These are phyloP conservation scores for Arnoldichthys spilopterus DNA, from an alignment of 2,797 vertebrate species.

Conservation along the genomic window DNA sequence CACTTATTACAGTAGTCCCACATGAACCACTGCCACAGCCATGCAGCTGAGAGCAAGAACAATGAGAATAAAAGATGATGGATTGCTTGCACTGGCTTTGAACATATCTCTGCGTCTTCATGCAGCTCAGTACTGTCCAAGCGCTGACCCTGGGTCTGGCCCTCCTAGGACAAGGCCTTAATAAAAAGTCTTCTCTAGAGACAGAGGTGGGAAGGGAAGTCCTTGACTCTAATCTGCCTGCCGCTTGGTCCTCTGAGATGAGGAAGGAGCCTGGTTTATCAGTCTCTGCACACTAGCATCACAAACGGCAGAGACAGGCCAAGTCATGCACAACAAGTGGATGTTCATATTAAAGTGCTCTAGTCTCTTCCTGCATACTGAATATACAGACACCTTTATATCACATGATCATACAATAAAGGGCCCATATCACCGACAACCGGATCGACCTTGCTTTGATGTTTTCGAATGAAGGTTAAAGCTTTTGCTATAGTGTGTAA, in stretches of 20 bases:
- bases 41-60: constrained; percentile 26
- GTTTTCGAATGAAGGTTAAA: no score
- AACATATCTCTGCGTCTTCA: constrained; percentile 24
- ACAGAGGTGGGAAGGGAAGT: background rate
- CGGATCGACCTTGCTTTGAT: background rate
- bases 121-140: constrained; percentile 11
- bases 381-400: background rate
- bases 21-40: constrained; percentile 14
- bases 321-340: constrained; percentile 18
- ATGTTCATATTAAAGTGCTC: background rate
- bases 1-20: constrained; percentile 26
- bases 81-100: constrained; percentile 31
- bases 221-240: constrained; percentile 30
- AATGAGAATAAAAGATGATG: constrained; percentile 48
- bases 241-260: constrained; percentile 21
- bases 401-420: background rate
- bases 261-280: constrained; percentile 14
- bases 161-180: constrained; percentile 7
- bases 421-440: background rate
- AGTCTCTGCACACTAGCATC: constrained; percentile 12
- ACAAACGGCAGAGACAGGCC: constrained; percentile 3
- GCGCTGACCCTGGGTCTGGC: constrained; percentile 18
- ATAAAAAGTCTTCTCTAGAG: constrained; percentile 27
- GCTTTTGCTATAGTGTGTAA: no score
- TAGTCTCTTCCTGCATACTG: background rate